Conservation (phyloP, 2,113 vertebrate species). For the Bostrychus sinensis region DNA sequence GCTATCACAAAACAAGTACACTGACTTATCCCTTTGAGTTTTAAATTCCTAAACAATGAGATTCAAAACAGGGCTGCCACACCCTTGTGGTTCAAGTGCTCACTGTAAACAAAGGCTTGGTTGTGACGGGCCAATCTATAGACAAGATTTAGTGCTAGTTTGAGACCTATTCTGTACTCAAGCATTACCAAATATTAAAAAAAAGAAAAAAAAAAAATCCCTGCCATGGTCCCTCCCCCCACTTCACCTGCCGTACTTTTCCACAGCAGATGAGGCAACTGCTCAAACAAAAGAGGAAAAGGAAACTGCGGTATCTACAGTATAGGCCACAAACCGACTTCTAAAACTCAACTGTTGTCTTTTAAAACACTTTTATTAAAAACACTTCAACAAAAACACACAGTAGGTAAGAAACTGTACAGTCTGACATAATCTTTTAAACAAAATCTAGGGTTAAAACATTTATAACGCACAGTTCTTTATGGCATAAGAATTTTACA, state of each 20-base stretch:
- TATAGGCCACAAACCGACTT: not conserved
- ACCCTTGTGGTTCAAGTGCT: conserved; percentile 4
- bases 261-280: not conserved
- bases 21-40: not conserved
- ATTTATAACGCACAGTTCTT: conserved; percentile 42
- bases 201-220: not conserved
- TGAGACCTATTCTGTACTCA: too few relatives aligned
- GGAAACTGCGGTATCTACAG: not conserved
- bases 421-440: conserved; percentile 33
- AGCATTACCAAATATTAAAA: not conserved
- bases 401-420: conserved; percentile 69
- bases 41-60: not conserved
- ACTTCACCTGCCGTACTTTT: conserved; percentile 10
- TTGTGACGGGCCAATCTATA: not conserved
- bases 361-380: conserved; percentile 69
- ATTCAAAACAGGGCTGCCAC: conserved; percentile 16
- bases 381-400: conserved; percentile 53
- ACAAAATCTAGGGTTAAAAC: conserved; percentile 34
- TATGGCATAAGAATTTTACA: conserved; percentile 27
- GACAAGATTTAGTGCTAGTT: not conserved
- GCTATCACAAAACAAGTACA: too few relatives aligned
- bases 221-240: not conserved
- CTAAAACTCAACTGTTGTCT: not conserved
- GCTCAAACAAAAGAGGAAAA: not conserved
- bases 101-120: conserved; percentile 9